These are phyloP conservation scores for Chiroxiphia lanceolata DNA, from an alignment of 2,797 vertebrate species.

Conservation along the genomic window DNA sequence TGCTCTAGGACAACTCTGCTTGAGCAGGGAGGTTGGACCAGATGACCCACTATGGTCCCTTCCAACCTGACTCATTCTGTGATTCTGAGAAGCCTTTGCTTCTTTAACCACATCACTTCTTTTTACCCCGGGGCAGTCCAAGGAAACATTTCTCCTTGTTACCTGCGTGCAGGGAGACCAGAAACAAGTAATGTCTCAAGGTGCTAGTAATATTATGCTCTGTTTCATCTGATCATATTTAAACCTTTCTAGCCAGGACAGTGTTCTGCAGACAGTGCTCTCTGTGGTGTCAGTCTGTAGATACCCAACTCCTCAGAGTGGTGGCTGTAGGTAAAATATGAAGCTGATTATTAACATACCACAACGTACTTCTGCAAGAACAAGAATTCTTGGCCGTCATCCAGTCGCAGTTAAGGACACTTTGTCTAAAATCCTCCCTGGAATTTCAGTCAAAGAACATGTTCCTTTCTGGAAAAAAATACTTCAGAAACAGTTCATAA, in stretches of 20 bases:
- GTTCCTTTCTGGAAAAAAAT: neutral
- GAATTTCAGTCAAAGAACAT: neutral
- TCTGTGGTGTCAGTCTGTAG: accelerated
- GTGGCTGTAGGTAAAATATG: accelerated
- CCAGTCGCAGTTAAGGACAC: neutral
- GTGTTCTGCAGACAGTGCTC: accelerated
- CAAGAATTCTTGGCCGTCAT: neutral
- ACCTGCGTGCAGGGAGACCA: neutral
- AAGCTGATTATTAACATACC: neutral
- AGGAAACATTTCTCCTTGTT: neutral
- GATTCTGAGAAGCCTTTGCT: neutral
- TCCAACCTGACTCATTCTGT: too few relatives aligned
- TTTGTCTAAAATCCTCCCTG: accelerated
- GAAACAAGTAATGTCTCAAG: neutral
- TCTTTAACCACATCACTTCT: neutral
- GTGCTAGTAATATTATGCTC: accelerated
- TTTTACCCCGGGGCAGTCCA: neutral
- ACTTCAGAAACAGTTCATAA: neutral
- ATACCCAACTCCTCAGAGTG: accelerated
- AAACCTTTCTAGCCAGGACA: accelerated
- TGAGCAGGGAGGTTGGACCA: neutral
- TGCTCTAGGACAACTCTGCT: neutral
- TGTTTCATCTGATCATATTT: accelerated
- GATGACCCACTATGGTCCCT: neutral
- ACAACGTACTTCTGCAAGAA: accelerated